phyloP scores from a whole-genome alignment of 1,140 invertebrate genomes.

The Drosophila orosa region DNA sequence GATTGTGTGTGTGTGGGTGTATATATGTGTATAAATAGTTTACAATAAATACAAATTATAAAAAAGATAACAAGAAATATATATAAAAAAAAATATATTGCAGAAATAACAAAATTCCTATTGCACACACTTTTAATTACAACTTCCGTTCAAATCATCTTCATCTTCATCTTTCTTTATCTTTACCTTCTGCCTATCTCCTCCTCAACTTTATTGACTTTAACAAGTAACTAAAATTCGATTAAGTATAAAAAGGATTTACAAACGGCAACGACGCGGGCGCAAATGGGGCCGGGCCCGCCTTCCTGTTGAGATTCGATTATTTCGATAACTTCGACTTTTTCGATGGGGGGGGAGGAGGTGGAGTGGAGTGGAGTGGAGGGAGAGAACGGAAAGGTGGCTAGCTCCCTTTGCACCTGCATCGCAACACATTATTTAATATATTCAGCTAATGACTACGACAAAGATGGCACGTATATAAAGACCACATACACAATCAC shows the following conservation, averaged over 20 bases:
- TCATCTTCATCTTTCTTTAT: conserved; percentile 12
- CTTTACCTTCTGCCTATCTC: conserved; percentile 8
- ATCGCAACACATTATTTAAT: conserved; percentile 47
- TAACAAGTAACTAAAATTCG: conserved; percentile 70
- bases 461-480: conserved; percentile 84
- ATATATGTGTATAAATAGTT: conserved; percentile 49
- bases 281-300: conserved; percentile 33
- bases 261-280: conserved; percentile 50
- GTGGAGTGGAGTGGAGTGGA: neutral
- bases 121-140: conserved; percentile 39
- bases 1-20: conserved; percentile 36
- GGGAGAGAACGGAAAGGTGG: neutral
- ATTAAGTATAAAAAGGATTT: conserved; percentile 69
- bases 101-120: conserved; percentile 51
- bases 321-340: conserved; percentile 25
- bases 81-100: conserved; percentile 33
- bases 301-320: conserved; percentile 34
- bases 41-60: conserved; percentile 73
- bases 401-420: conserved; percentile 38
- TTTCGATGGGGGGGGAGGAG: conserved; percentile 6
- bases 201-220: conserved; percentile 32
- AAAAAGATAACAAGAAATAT: conserved; percentile 58
- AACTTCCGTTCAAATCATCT: conserved; percentile 29
- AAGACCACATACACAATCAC: conserved; percentile 84
- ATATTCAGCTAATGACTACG: conserved; percentile 81